A percentile compares a stretch with the other conserved stretches of the same genome.
Evolutionary conservation across 2,797 vertebrate genomes (phyloP).

Genomic region (Allobates femoralis): DNA sequence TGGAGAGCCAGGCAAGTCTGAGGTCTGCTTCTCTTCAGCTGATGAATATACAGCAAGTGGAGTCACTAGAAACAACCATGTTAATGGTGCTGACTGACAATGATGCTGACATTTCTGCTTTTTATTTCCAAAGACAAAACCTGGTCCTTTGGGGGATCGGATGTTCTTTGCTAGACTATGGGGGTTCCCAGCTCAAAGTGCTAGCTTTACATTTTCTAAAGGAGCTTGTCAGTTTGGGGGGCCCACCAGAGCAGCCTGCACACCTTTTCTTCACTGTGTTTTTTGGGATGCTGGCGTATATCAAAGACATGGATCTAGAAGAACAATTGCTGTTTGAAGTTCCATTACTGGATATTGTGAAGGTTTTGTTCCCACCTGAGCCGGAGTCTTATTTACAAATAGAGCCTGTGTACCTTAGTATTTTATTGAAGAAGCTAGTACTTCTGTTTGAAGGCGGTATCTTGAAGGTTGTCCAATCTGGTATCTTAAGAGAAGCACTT

Average conservation of each 20-base stretch:
- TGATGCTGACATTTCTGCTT: conserved; percentile 72
- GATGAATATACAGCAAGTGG: conserved; percentile 78
- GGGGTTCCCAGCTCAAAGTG: conserved; percentile 78
- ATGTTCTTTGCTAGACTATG: conserved; percentile 82
- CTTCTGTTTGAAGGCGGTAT: conserved; percentile 76
- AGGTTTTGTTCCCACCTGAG: conserved; percentile 79
- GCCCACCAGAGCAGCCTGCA: conserved; percentile 82
- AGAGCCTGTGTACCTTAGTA: conserved; percentile 85
- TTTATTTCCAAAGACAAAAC: conserved; percentile 83
- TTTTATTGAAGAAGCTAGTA: conserved; percentile 86
- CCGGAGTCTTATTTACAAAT: conserved; percentile 73
- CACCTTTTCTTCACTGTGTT: conserved; percentile 85
- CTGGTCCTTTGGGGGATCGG: conserved; percentile 83
- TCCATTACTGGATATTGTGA: conserved; percentile 81
- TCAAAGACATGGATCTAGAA: conserved; percentile 69
- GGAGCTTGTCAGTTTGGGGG: conserved; percentile 81
- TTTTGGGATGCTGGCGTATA: conserved; percentile 81
- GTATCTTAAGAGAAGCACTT: conserved; percentile 80
- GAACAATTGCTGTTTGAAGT: conserved; percentile 76
- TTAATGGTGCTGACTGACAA: conserved; percentile 78
- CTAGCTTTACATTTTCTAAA: conserved; percentile 81
- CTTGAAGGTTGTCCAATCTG: conserved; percentile 73
- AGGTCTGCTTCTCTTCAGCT: conserved; percentile 82
- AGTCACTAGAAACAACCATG: conserved; percentile 79
- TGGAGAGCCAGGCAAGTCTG: conserved; percentile 76